Evolutionary conservation across 2,888 invertebrate species (phyloP), one percentile per base, ranked within the genome.

Genomic region (Drosophila testacea): DNA sequence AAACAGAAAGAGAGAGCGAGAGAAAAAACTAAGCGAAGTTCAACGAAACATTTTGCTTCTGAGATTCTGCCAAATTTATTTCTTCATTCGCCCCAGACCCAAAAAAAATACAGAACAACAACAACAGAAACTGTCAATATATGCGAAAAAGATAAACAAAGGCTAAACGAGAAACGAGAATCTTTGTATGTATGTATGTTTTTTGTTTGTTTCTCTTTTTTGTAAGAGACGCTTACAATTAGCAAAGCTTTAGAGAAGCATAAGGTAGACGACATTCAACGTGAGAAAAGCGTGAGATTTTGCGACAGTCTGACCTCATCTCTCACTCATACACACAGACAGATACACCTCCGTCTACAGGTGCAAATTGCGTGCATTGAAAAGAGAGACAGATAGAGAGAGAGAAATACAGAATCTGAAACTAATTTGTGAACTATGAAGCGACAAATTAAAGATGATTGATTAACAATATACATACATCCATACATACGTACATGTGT

Each of bases 251-350:
- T 27, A 16, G 22, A 54, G 44, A 32, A 57, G 73, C 63, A 70
- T 73, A 75, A 86, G 78, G 84, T 83, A 65, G 82, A 83, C 81
- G 84, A 83, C 79, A 83, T 81, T 86, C 79, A 70, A 79, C 52
- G 42, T 59, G 62, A 47, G 64, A 47, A 38, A 52, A 56, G 44
- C 56, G 54, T 61, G 67, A n/a, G 65, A 27, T 28, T 42, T 46
- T 47, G 56, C 44, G 60, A 55, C 50, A 67, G 70, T 70, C 65
- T 76, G 82, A 72, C 76, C 76, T 85, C 86, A 83, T 86, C 85
- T 78, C 78, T 63, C 55, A 48, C 55, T 47, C 62, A 54, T 30
- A 44, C 50, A 42, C 46, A 46, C 16, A 59, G 41, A 51, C 11
- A 61, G 6, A 27, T 16, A 42, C 57, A 52, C 13, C 59, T 46